These are phyloP conservation scores for Heliothis virescens DNA, from an alignment of 1,140 invertebrate species.

Conservation along the genomic window DNA sequence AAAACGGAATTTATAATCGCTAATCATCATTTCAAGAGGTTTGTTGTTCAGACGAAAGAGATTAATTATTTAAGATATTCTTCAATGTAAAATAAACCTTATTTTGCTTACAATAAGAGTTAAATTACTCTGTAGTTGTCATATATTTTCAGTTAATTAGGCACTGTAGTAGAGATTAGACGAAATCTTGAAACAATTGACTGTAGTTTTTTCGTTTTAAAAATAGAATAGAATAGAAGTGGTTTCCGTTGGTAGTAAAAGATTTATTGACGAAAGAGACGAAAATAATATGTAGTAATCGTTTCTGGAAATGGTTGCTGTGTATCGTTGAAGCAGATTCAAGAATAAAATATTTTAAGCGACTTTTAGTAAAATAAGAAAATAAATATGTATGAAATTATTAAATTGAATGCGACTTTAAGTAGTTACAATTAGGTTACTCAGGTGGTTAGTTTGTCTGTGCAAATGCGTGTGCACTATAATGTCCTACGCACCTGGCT, in stretches of 20 bases:
- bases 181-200: constrained; percentile 42
- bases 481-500: too few species aligned
- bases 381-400: too few species aligned
- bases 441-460: too few species aligned
- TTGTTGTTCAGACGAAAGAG: constrained; percentile 1
- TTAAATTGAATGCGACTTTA: too few species aligned
- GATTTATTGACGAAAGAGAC: constrained; percentile 13
- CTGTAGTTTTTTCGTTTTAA: background rate
- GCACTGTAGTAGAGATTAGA: constrained; percentile 13
- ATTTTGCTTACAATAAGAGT: background rate
- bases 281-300: constrained; percentile 5
- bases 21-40: constrained; percentile 41
- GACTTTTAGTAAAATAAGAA: too few species aligned
- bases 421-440: too few species aligned
- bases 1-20: constrained; percentile 34
- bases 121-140: background rate
- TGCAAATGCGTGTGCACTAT: too few species aligned
- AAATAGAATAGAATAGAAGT: constrained; percentile 23
- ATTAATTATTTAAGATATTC: constrained; percentile 6
- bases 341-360: background rate
- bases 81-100: background rate
- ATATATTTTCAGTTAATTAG: constrained; percentile 31
- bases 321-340: background rate
- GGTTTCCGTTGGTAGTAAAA: background rate
- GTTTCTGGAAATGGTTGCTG: background rate